These are phyloP conservation scores for Platycercus adscitus DNA, from an alignment of 2,113 vertebrate genomes.

Conservation along the genomic window DNA sequence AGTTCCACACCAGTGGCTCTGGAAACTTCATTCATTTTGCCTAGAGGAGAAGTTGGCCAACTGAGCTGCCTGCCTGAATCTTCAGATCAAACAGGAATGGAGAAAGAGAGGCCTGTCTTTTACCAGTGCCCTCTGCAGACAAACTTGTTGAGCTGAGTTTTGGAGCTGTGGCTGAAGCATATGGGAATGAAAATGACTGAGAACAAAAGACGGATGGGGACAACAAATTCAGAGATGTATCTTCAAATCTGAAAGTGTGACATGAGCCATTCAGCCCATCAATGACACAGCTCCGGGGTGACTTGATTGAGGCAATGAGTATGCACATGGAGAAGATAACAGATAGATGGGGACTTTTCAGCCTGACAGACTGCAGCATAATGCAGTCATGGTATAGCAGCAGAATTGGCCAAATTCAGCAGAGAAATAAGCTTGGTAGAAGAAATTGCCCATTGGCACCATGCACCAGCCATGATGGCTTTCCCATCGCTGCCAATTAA, in stretches of 20 bases:
- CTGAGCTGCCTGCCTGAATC: not conserved
- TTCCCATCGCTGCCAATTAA: not conserved
- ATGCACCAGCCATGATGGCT: not conserved
- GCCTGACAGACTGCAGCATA: not conserved
- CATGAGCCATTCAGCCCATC: not conserved
- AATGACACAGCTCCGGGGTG: not conserved
- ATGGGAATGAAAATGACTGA: not conserved
- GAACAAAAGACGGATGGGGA: not conserved
- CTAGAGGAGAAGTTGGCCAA: not conserved
- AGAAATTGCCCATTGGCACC: not conserved
- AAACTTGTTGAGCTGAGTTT: not conserved
- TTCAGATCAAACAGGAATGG: not conserved
- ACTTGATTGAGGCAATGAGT: not conserved
- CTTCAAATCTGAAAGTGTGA: not conserved
- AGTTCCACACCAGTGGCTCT: not conserved
- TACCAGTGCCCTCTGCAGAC: not conserved
- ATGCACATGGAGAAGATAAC: not conserved
- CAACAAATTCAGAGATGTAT: not conserved
- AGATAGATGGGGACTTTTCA: not conserved
- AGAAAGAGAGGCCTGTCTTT: not conserved
- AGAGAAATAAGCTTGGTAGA: not conserved
- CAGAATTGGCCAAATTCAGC: not conserved
- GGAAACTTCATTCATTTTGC: not conserved
- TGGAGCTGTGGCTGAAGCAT: not conserved
- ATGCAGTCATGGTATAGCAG: not conserved